phyloP scores from a whole-genome alignment of 2,113 vertebrate genomes.

The Nyctereutes procyonoides region DNA sequence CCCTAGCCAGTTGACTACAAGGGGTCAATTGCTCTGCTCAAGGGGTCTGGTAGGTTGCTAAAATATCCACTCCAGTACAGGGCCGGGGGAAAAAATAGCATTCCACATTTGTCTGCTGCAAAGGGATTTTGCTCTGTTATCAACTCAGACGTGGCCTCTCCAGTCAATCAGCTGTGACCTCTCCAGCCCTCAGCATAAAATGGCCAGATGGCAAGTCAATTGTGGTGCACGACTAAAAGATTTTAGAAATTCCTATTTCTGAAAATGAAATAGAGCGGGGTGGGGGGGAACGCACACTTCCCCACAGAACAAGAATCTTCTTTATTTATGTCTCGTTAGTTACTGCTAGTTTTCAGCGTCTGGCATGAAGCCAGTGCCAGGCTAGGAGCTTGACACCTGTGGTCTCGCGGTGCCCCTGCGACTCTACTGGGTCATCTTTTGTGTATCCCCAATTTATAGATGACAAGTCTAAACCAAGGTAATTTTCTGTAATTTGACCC shows the following conservation, averaged over 20 bases:
- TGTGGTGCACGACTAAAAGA: too few species aligned
- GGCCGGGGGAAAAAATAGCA: not conserved
- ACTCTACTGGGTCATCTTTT: not conserved
- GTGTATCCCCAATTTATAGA: not conserved
- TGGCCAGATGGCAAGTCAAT: not conserved
- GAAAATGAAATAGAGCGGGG: not conserved
- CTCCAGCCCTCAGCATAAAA: not conserved
- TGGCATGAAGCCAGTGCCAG: not conserved
- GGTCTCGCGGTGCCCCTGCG: not conserved
- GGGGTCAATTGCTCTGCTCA: not conserved
- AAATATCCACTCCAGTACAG: not conserved
- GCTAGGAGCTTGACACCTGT: rapidly evolving
- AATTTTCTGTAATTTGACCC: not conserved
- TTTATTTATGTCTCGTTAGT: not conserved
- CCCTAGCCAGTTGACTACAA: too few species aligned
- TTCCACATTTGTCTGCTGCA: not conserved
- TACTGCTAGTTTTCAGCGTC: not conserved
- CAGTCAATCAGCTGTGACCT: not conserved
- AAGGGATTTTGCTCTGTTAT: not conserved
- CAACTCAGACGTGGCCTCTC: not conserved
- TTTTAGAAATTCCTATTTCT: not conserved
- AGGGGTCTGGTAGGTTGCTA: not conserved
- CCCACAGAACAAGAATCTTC: not conserved
- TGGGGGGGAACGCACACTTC: rapidly evolving
- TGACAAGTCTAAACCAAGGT: not conserved